Base-by-base conservation (phyloP, 2,113 vertebrate species). In the Hippopotamus amphibius region DNA sequence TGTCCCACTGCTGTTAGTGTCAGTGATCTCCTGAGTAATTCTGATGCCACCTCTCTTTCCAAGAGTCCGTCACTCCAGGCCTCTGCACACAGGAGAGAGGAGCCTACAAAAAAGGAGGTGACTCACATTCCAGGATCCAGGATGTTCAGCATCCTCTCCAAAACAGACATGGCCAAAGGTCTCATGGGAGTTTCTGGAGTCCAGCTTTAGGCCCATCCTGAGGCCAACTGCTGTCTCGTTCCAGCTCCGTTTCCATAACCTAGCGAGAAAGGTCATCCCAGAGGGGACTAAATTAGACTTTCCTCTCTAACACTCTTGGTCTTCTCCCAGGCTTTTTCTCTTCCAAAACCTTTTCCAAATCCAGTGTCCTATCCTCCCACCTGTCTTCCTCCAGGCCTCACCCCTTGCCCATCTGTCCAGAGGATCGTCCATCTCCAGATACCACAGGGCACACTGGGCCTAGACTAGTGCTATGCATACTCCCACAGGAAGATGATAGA, bases 391-490 rank as follows among this genome's bases (percentile, higher is more conserved):
- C 83, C 17, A 53, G 5, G 26, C 22, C 55, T 61, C 22, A 15
- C 26, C 14, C 16, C 24, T 21, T 22, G 7, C 28, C 24, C 41
- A 11, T 2, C 48, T 57, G 37, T 69, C n/a, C 5, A 3, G 50
- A 26, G 1, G 0, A 19, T 17, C 22, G n/a, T 53, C 19, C 4
- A 0, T 19, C 13, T 71, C 14, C 0, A 3, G 26, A 33, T 57
- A 65, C 33, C 33, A 92, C 46, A 1, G 41, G 33, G 3, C 81
- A 22, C 43, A 43, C 16, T 24, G 57, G 57, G n/a, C 26, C 69
- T 16, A 22, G 8, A 30, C 16, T 30, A 46, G 12, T 5, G 55
- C 33, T 0, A 6, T 9, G 16, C 16, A 6, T 10, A n/a, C 11
- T 55, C 19, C n/a, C 26, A 59, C 5, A 80, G 10, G 55, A 2